Base-by-base conservation (phyloP, 2,113 vertebrate species). In the Tachysurus fulvidraco region DNA sequence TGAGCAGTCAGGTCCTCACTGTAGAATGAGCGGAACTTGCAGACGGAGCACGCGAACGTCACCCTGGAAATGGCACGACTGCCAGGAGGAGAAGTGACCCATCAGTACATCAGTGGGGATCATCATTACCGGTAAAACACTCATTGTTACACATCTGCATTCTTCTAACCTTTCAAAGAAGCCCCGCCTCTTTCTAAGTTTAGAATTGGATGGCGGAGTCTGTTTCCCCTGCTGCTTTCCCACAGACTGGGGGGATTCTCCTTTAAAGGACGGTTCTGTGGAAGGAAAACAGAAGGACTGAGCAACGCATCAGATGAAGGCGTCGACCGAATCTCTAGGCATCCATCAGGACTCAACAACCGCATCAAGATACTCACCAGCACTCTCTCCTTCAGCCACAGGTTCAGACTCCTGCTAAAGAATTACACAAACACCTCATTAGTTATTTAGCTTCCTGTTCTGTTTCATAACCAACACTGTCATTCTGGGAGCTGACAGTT, bases 1-100 rank as follows among this genome's bases (percentile, higher is more conserved):
- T 98, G 98, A 60, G 67, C 88, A 54, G 90, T 92, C 97, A 99
- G 97, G 86, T 98, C 97, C 0, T 98, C 97, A 1, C 96, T 96
- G 25, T 98, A 98, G 91, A 98, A 98, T 0, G 98, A 97, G 2
- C 97, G 97, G 69, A 96, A 98, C 88, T 98, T 98, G 90, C 98
- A 99, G 8, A 98, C 93, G 0, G 98, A 98, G 81, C 98, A 99
- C 0, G 97, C 96, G 83, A 97, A 99, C 92, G 96, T 97, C 92
- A 98, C 96, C 95, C 97, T 98, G 92, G 30, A 44, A 0, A 86
- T 87, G 59, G 64, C 44, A 19, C 6, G 30, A 17, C 84, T 81
- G 52, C 8, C 4, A 4, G 41, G n/a, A 4, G 41, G n/a, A 30
- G 12, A 52, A 1, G 65, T 30, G 25, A n/a, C 11, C 6, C 46